Conservation (phyloP, 1,140 invertebrate genomes). For the Drosophila simulans region DNA sequence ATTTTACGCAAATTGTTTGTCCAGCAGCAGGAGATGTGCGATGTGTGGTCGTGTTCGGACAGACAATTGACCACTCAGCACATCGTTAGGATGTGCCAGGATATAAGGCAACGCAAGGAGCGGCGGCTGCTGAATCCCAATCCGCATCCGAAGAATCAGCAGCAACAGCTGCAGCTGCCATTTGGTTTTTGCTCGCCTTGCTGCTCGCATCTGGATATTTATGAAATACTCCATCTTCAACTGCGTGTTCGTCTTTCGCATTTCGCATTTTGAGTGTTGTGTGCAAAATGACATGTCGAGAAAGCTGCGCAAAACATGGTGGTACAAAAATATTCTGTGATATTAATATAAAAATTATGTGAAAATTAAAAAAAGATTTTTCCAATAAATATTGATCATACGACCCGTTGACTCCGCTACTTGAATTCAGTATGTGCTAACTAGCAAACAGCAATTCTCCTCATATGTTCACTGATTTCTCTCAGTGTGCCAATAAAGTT, state of each 20-base stretch:
- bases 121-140: conserved; percentile 6
- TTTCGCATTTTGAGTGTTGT: conserved; percentile 19
- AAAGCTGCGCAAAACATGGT: not conserved
- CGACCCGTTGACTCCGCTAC: no score
- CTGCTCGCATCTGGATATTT: conserved; percentile 46
- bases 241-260: conserved; percentile 7
- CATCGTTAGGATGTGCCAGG: conserved; percentile 48
- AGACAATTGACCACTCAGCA: conserved; percentile 56
- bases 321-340: no score
- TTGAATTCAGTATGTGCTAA: no score
- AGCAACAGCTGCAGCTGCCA: conserved; percentile 46
- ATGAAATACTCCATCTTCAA: conserved; percentile 41
- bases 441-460: not conserved
- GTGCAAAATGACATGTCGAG: conserved; percentile 19
- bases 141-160: conserved; percentile 1
- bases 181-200: conserved; percentile 36
- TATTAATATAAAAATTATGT: no score
- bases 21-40: not conserved
- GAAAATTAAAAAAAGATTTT: no score
- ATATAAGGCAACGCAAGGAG: conserved; percentile 10
- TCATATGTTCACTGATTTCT: not conserved
- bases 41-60: conserved; percentile 11
- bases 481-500: not conserved
- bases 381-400: not conserved
- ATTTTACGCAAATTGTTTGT: conserved; percentile 39